Conservation (phyloP, 1,140 invertebrate species). For the Aporrectodea caliginosa region DNA sequence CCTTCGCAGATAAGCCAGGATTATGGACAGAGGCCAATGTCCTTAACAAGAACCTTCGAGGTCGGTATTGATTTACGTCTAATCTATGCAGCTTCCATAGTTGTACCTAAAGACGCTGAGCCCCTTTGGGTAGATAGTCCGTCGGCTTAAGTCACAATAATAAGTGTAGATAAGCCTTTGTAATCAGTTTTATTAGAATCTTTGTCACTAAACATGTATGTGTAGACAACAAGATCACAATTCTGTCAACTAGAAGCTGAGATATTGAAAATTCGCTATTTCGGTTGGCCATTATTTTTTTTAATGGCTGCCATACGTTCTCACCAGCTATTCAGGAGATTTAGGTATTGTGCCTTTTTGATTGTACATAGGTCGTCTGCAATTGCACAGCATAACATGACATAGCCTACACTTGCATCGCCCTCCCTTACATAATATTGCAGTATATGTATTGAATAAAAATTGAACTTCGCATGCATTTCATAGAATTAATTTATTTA, state of each 20-base stretch:
- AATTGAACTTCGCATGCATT: background rate
- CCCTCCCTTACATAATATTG: no score
- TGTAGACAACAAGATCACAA: background rate
- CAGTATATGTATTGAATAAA: background rate
- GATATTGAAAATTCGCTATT: no score
- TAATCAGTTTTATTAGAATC: no score
- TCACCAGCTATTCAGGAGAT: no score
- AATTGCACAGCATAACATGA: no score
- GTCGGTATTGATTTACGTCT: background rate
- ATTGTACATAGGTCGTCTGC: no score
- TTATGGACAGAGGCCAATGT: background rate
- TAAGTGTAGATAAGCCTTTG: background rate
- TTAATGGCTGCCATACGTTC: no score
- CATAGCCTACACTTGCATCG: background rate
- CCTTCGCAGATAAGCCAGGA: background rate
- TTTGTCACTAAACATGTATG: no score
- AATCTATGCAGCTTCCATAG: background rate
- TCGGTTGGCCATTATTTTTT: no score
- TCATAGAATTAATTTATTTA: no score
- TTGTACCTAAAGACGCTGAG: background rate
- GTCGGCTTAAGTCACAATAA: background rate
- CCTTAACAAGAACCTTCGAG: background rate
- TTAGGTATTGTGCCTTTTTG: no score
- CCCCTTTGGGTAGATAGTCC: background rate
- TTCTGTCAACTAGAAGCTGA: no score